These are phyloP conservation scores for Stylophora pistillata DNA, from an alignment of 64 coral and sea anemone species.

Conservation along the genomic window DNA sequence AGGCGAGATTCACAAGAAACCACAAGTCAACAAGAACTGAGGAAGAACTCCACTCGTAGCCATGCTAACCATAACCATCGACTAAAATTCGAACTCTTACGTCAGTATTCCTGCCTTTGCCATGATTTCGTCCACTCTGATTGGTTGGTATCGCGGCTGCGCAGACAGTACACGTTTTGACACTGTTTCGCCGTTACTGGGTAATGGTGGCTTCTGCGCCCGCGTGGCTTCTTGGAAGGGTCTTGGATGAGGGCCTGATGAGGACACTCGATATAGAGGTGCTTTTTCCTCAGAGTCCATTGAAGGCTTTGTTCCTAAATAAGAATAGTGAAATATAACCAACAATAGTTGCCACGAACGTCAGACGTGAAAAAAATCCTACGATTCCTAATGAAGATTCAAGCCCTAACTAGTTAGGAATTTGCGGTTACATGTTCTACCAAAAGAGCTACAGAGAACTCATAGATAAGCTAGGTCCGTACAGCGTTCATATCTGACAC, in stretches of 20 bases:
- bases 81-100: constrained; percentile 16
- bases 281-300: not conserved
- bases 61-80: not conserved
- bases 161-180: constrained; percentile 58
- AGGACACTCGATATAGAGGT: not conserved
- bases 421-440: too few relatives aligned
- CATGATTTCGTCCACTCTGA: constrained; percentile 66
- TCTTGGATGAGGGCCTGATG: not conserved
- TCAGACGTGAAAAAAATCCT: too few relatives aligned
- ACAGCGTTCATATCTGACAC: too few relatives aligned
- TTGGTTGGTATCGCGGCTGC: constrained; percentile 59
- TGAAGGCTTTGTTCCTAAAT: constrained; percentile 5
- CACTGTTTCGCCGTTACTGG: constrained; percentile 45
- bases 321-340: not conserved
- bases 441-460: too few relatives aligned
- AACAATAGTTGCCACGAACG: too few relatives aligned
- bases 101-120: constrained; percentile 46
- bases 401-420: too few relatives aligned
- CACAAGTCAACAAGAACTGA: not conserved
- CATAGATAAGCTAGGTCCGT: too few relatives aligned
- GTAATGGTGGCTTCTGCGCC: constrained; percentile 35
- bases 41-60: not conserved
- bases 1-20: not conserved
- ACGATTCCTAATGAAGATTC: too few relatives aligned
- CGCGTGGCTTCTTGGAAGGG: not conserved